Conservation (phyloP, 1,140 invertebrate genomes). For the Thaumatotibia leucotreta region DNA sequence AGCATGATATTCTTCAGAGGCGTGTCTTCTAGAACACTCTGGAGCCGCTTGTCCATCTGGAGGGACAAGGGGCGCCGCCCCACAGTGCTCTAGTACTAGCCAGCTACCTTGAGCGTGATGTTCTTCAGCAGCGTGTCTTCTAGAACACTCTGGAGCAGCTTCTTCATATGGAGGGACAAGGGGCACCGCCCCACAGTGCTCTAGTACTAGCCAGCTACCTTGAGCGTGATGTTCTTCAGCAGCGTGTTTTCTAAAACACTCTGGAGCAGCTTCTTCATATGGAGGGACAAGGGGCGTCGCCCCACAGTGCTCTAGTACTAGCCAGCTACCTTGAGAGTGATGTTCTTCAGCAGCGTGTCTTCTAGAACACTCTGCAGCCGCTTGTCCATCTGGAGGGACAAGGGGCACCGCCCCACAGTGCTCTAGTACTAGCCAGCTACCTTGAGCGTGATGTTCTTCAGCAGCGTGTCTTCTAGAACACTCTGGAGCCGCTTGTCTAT, state of each 20-base stretch:
- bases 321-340: too few relatives aligned
- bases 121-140: slow-evolving; percentile 95
- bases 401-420: too few relatives aligned
- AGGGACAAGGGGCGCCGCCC: not conserved
- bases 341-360: too few relatives aligned
- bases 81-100: not conserved
- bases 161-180: too few relatives aligned
- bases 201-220: slow-evolving; percentile 84
- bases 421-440: too few relatives aligned
- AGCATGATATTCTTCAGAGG: not conserved
- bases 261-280: not conserved
- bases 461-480: not conserved
- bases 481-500: too few relatives aligned
- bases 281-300: not conserved
- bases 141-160: slow-evolving; percentile 68
- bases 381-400: too few relatives aligned
- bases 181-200: too few relatives aligned
- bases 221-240: not conserved
- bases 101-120: slow-evolving; percentile 90
- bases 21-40: not conserved
- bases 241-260: not conserved
- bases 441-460: too few relatives aligned
- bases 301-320: too few relatives aligned
- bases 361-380: too few relatives aligned
- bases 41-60: not conserved